Conservation (phyloP, 2,888 invertebrate species). For the Campaea margaritaria region DNA sequence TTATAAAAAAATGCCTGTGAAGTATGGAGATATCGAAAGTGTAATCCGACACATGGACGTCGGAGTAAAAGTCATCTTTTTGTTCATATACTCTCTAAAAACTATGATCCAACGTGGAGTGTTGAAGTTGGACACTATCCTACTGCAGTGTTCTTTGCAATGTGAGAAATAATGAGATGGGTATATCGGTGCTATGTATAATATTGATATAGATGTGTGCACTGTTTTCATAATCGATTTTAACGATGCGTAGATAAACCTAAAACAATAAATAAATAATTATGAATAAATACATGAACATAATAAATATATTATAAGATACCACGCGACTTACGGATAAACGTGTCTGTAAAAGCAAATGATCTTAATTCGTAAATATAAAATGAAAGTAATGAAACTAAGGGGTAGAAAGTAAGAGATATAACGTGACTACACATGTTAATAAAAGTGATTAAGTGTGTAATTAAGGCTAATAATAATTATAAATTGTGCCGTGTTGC, state of each 20-base stretch:
- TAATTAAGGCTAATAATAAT: constrained; percentile 41
- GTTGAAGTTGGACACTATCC: constrained; percentile 54
- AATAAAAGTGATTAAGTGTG: constrained; percentile 40
- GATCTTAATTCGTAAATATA: constrained; percentile 14
- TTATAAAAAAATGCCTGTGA: constrained; percentile 73
- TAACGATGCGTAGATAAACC: constrained; percentile 79
- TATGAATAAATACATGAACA: constrained; percentile 36
- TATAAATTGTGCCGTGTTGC: constrained; percentile 13
- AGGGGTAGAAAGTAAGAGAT: constrained; percentile 35
- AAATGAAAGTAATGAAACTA: constrained; percentile 35
- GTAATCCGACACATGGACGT: constrained; percentile 79
- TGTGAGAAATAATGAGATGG: constrained; percentile 60
- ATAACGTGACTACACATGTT: constrained; percentile 41
- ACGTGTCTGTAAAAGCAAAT: constrained; percentile 17
- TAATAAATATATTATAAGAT: no score
- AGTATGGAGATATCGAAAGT: constrained; percentile 73
- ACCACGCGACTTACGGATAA: constrained; percentile 7
- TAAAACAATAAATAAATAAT: constrained; percentile 76
- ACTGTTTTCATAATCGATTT: constrained; percentile 64
- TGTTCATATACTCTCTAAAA: constrained; percentile 77
- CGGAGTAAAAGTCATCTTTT: constrained; percentile 77
- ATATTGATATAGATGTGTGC: constrained; percentile 64
- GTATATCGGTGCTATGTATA: constrained; percentile 62
- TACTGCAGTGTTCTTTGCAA: constrained; percentile 60
- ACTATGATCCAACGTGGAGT: constrained; percentile 69